Evolutionary conservation across 2,797 vertebrate species (phyloP).

Genomic region (Cyclopterus lumpus): DNA sequence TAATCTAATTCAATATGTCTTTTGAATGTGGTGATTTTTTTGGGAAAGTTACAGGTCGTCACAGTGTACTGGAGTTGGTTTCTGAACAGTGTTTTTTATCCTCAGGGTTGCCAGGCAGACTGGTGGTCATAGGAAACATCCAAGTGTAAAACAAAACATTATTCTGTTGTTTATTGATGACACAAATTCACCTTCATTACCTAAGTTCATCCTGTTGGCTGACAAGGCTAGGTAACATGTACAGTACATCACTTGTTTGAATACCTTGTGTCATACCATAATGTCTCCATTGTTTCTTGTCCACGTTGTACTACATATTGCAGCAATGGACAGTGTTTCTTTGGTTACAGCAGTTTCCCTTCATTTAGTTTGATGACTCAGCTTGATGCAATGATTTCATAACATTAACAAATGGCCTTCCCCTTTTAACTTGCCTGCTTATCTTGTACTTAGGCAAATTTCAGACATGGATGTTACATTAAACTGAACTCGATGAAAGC

Average conservation of each 20-base stretch:
- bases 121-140: slow-evolving; percentile 29
- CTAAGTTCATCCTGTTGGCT: neutral
- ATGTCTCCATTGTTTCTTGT: neutral
- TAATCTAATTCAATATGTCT: slow-evolving; percentile 47
- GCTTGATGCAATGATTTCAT: slow-evolving; percentile 45
- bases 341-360: neutral
- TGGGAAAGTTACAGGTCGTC: slow-evolving; percentile 59
- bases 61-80: slow-evolving; percentile 27
- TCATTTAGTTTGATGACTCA: slow-evolving; percentile 16
- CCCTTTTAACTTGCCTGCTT: slow-evolving; percentile 35
- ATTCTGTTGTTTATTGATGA: slow-evolving; percentile 39
- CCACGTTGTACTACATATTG: neutral
- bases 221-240: neutral
- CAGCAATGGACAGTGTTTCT: neutral
- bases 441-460: slow-evolving; percentile 3
- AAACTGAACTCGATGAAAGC: slow-evolving; percentile 7
- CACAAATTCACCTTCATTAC: slow-evolving; percentile 21
- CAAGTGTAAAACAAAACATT: slow-evolving; percentile 47
- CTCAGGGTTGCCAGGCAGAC: neutral
- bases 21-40: slow-evolving; percentile 66
- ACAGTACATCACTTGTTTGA: neutral
- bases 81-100: slow-evolving; percentile 45
- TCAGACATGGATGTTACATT: slow-evolving; percentile 15
- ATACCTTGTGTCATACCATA: neutral
- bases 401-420: slow-evolving; percentile 25